Evolutionary conservation across 2,113 vertebrate genomes (phyloP).

Genomic region (Megaleporinus macrocephalus): DNA sequence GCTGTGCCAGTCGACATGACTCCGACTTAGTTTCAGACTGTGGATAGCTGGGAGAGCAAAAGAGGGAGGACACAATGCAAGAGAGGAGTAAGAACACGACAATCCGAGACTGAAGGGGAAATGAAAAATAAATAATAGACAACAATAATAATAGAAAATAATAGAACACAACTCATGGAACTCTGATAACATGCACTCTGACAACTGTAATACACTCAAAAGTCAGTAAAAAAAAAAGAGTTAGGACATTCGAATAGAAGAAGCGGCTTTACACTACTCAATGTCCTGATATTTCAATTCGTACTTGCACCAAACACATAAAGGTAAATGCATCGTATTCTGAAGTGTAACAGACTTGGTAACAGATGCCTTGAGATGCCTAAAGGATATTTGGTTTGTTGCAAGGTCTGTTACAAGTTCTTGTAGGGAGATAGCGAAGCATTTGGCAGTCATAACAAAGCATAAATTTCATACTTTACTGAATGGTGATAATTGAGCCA

Average conservation of each 20-base stretch:
- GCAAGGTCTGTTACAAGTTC: too few relatives aligned
- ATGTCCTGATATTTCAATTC: constrained; percentile 64
- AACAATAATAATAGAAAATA: too few relatives aligned
- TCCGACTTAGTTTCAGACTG: constrained; percentile 92
- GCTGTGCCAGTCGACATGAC: constrained; percentile 96
- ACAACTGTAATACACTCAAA: constrained; percentile 35
- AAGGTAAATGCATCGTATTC: background rate
- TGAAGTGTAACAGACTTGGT: background rate
- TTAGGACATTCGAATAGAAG: background rate
- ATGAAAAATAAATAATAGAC: too few relatives aligned
- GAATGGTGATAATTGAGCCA: too few relatives aligned
- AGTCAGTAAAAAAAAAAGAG: background rate
- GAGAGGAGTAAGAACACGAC: constrained; percentile 35
- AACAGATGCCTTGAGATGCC: too few relatives aligned
- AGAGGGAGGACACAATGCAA: constrained; percentile 1
- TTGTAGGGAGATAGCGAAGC: too few relatives aligned
- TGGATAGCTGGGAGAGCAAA: constrained; percentile 81
- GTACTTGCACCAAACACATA: constrained; percentile 46
- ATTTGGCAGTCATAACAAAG: too few relatives aligned
- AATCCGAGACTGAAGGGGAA: background rate
- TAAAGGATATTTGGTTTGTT: too few relatives aligned
- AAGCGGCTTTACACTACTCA: background rate
- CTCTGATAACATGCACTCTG: constrained; percentile 29
- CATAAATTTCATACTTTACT: too few relatives aligned
- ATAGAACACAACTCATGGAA: background rate